Evolutionary conservation across 2,113 vertebrate genomes (phyloP).

Genomic region (Holacanthus passer): DNA sequence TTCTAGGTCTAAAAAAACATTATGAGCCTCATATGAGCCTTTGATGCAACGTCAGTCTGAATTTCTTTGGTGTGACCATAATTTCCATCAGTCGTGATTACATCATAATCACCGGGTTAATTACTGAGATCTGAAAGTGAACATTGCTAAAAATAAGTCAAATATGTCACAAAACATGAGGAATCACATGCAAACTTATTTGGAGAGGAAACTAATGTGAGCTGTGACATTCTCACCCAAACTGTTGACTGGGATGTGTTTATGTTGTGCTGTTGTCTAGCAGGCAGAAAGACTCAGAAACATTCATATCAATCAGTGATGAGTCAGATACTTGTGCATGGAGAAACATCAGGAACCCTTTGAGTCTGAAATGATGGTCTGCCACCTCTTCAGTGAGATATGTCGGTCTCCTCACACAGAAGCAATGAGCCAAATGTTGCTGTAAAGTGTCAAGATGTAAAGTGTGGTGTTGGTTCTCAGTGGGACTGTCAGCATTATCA

Average conservation of each 20-base stretch:
- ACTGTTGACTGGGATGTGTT: too few relatives aligned
- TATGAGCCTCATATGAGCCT: not conserved
- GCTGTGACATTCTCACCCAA: too few relatives aligned
- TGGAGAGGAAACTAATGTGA: too few relatives aligned
- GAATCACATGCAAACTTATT: too few relatives aligned
- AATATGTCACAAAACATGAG: not conserved
- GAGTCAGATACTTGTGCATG: too few relatives aligned
- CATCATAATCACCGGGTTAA: not conserved
- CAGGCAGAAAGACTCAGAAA: not conserved
- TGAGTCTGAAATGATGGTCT: not conserved
- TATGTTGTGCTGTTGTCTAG: too few relatives aligned
- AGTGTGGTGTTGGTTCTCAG: not conserved
- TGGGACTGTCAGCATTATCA: not conserved
- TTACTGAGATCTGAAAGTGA: too few relatives aligned
- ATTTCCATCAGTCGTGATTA: not conserved
- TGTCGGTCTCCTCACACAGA: not conserved
- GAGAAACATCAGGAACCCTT: not conserved
- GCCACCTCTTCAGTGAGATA: not conserved
- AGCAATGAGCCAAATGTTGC: not conserved
- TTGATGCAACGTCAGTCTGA: not conserved
- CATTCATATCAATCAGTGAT: not conserved
- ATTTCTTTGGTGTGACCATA: not conserved
- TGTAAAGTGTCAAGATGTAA: not conserved
- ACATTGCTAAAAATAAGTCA: too few relatives aligned
- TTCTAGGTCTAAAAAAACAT: not conserved